phyloP scores from a whole-genome alignment of 2,113 vertebrate species.

The Myotis yumanensis region DNA sequence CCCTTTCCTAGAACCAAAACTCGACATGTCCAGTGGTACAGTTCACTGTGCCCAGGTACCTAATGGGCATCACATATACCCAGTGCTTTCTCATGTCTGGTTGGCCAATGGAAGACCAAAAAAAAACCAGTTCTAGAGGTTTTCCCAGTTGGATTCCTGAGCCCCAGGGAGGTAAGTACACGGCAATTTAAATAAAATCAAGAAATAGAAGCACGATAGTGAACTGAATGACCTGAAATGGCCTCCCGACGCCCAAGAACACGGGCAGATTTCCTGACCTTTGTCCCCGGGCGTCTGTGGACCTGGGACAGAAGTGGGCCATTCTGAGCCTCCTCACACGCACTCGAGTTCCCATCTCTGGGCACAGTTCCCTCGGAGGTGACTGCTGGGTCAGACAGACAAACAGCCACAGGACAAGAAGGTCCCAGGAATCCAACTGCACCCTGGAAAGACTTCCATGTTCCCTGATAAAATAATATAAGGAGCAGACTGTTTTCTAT shows the following conservation, averaged over 20 bases:
- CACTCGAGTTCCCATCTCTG: background rate
- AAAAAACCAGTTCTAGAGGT: background rate
- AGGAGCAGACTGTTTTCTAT: background rate
- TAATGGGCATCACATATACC: background rate
- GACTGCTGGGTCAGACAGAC: background rate
- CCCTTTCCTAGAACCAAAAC: background rate
- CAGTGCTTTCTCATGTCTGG: background rate
- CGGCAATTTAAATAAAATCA: background rate
- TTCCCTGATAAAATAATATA: background rate
- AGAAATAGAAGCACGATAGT: background rate
- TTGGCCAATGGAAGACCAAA: background rate
- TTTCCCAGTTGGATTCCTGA: background rate
- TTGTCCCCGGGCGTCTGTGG: too few species aligned
- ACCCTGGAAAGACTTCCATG: background rate
- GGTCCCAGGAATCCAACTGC: background rate
- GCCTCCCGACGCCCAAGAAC: background rate
- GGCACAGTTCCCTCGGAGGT: background rate
- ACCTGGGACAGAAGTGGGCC: background rate
- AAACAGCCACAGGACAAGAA: background rate
- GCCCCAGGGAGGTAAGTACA: background rate
- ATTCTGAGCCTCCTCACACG: background rate
- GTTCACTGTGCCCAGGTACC: background rate
- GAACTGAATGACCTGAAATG: background rate
- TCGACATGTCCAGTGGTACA: background rate
- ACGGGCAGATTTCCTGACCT: background rate